phyloP scores from a whole-genome alignment of 1,140 invertebrate species.

The Daktulosphaira vitifoliae region DNA sequence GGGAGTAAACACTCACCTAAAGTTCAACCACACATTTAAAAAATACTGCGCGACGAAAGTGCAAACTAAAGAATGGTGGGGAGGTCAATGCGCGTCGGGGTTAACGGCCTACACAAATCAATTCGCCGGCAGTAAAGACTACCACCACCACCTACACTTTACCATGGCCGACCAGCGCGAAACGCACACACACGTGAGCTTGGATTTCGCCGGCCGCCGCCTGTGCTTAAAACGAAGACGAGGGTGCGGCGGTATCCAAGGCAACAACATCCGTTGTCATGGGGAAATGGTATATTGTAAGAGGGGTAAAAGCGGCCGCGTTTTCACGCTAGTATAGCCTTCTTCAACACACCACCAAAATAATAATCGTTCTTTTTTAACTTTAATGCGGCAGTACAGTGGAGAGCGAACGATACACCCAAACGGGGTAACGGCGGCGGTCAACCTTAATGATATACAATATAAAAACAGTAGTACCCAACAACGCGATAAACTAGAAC shows the following conservation, averaged over 20 bases:
- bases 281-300: conserved; percentile 20
- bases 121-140: background rate
- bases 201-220: conserved; percentile 27
- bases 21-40: too few relatives aligned
- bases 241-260: conserved; percentile 33
- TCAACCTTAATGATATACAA: too few relatives aligned
- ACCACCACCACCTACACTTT: background rate
- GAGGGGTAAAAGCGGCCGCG: conserved; percentile 38
- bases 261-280: conserved; percentile 29
- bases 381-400: too few relatives aligned
- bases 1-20: too few relatives aligned
- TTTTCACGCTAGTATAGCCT: conserved; percentile 2
- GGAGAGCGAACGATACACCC: too few relatives aligned
- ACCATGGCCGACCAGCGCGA: background rate
- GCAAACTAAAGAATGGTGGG: background rate
- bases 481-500: too few relatives aligned
- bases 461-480: too few relatives aligned
- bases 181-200: conserved; percentile 26
- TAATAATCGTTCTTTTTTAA: too few relatives aligned
- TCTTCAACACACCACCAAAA: background rate
- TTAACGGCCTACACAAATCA: conserved; percentile 32
- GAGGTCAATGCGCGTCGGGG: conserved; percentile 10
- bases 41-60: background rate
- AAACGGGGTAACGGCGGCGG: too few relatives aligned
- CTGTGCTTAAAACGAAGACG: background rate